phyloP scores from a whole-genome alignment of 2,113 vertebrate genomes.

The Philantomba maxwellii region DNA sequence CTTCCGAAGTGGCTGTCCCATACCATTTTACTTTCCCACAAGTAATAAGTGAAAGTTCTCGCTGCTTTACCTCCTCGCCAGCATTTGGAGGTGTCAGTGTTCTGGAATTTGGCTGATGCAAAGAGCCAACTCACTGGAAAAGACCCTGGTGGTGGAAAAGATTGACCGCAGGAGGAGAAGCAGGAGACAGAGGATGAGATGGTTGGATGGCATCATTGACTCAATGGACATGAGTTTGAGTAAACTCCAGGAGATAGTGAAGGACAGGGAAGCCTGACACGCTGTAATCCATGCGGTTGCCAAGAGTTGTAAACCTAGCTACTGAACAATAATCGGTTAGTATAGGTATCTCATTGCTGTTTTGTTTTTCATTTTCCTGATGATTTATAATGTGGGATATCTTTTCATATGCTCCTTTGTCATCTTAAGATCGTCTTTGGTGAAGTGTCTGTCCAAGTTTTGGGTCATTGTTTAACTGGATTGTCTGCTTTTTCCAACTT shows the following conservation, averaged over 20 bases:
- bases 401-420: neutral
- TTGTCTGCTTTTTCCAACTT: neutral
- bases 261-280: neutral
- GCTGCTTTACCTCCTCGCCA: neutral
- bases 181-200: neutral
- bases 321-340: neutral
- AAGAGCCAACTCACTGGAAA: neutral
- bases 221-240: neutral
- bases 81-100: neutral
- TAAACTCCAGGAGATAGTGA: neutral
- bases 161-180: neutral
- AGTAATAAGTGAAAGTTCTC: neutral
- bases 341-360: neutral
- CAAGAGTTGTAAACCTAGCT: neutral
- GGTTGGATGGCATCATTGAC: neutral
- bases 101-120: neutral
- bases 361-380: neutral
- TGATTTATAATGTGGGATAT: neutral
- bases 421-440: neutral
- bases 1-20: neutral
- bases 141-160: neutral
- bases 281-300: rapidly evolving
- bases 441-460: neutral
- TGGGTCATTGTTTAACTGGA: neutral
- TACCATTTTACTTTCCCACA: neutral